Evolutionary conservation across 2,797 vertebrate genomes (phyloP).

Genomic region (Lates japonicus): DNA sequence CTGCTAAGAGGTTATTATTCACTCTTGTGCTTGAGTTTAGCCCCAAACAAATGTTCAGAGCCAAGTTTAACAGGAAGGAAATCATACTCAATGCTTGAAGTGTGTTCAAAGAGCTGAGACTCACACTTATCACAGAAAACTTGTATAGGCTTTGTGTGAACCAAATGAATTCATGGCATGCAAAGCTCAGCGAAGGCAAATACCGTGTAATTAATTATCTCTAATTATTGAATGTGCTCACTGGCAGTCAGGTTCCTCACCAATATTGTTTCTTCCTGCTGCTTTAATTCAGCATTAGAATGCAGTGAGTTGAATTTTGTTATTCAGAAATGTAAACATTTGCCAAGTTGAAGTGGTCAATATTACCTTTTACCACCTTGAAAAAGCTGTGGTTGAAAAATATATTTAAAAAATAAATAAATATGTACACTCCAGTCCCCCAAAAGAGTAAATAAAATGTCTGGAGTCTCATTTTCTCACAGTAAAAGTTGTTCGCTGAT

Average conservation of each 20-base stretch:
- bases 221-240: slow-evolving; percentile 26
- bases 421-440: not conserved
- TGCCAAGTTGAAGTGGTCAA: slow-evolving; percentile 1
- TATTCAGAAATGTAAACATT: slow-evolving; percentile 24
- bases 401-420: not conserved
- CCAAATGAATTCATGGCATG: slow-evolving; percentile 54
- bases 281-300: slow-evolving; percentile 20
- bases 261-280: slow-evolving; percentile 21
- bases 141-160: slow-evolving; percentile 56
- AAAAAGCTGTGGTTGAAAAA: not conserved
- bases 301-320: not conserved
- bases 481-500: slow-evolving; percentile 5
- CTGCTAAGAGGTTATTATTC: slow-evolving; percentile 34
- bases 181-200: slow-evolving; percentile 31
- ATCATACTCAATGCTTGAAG: slow-evolving; percentile 52
- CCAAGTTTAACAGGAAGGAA: slow-evolving; percentile 72
- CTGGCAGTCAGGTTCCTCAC: not conserved
- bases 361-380: not conserved
- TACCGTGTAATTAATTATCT: slow-evolving; percentile 36
- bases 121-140: slow-evolving; percentile 38
- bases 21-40: slow-evolving; percentile 26
- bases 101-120: slow-evolving; percentile 44
- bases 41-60: slow-evolving; percentile 37
- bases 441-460: not conserved
- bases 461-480: slow-evolving; percentile 6